Conservation (phyloP, 2,113 vertebrate genomes). For the Passer montanus region DNA sequence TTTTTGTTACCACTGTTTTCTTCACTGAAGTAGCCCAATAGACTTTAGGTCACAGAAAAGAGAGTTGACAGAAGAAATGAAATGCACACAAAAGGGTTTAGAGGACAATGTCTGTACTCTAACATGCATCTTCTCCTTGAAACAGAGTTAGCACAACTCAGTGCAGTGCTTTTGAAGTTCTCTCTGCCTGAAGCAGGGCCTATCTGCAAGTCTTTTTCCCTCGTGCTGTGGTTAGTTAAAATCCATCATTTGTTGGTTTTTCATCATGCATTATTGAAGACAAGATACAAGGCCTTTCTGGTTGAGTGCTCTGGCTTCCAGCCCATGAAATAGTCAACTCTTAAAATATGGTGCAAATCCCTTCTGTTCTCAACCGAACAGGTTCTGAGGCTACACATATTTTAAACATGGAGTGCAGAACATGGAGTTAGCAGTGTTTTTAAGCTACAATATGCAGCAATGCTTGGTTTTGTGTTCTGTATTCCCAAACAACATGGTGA, state of each 20-base stretch:
- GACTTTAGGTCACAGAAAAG: neutral
- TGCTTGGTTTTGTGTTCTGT: neutral
- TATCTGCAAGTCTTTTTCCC: neutral
- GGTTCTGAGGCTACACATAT: neutral
- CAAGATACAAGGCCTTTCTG: constrained; percentile 14
- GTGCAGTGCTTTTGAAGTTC: neutral
- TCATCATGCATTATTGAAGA: constrained; percentile 17
- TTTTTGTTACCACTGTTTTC: constrained; percentile 50
- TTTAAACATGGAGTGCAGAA: neutral
- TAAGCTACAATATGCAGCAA: neutral
- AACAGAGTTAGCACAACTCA: neutral
- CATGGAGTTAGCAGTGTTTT: neutral
- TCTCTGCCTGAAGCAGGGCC: neutral
- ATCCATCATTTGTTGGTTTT: neutral
- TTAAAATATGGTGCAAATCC: neutral
- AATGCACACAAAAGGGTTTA: neutral
- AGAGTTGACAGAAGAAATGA: neutral
- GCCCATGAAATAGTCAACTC: neutral
- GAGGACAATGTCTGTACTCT: neutral
- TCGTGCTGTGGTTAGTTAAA: neutral
- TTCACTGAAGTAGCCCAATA: constrained; percentile 14
- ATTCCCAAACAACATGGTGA: neutral
- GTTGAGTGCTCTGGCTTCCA: constrained; percentile 6
- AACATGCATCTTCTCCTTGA: neutral
- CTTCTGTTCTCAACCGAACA: neutral